Evolutionary conservation across 2,888 invertebrate species (phyloP), one percentile per base, ranked within the genome.

Genomic region (Eumerus sabulonum): DNA sequence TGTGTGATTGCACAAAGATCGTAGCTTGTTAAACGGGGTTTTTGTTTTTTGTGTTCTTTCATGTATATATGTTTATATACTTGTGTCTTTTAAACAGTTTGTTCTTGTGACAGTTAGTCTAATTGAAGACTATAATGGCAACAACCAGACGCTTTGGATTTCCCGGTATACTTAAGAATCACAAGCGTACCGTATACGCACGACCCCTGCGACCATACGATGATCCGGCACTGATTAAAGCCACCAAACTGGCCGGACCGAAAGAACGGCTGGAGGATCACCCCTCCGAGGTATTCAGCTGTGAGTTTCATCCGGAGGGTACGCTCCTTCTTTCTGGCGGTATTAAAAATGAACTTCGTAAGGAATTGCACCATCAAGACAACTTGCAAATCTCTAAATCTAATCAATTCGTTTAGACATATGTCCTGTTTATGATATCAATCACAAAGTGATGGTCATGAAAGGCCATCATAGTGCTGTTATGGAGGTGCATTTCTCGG

Each of bases 391-490:
- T 7, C 27, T 27, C 7, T 4, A 7, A 27, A 27, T 4, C 2
- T 27, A 27, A 27, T 27, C 7, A 27, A 4, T 27, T 27, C 27
- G 7, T 27, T 27, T 87, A 95, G 95, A 93, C 88, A 90, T 99
- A 82, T 99, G 99, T 99, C 96, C 95, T 87, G 97, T 98, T 0
- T 98, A 97, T 86, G 99, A 97, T 0, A 98, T 99, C 87, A 99
- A 99, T 89, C 98, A 99, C 85, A 99, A 99, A 88, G 93, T 98
- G 82, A 95, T 96, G 84, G 93, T 95, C 19, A 92, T 99, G 92
- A 92, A 93, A 13, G 98, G 98, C 0, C 99, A 99, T 89, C 95
- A 95, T 0, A 99, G 99, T 0, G 97, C 98, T 1, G 91, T 99
- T 1, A 94, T 98, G 93, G 98, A 99, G 87, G 90, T 98, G 9